Conservation (phyloP, 2,797 vertebrate genomes). For the Arrhamphus sclerolepis region DNA sequence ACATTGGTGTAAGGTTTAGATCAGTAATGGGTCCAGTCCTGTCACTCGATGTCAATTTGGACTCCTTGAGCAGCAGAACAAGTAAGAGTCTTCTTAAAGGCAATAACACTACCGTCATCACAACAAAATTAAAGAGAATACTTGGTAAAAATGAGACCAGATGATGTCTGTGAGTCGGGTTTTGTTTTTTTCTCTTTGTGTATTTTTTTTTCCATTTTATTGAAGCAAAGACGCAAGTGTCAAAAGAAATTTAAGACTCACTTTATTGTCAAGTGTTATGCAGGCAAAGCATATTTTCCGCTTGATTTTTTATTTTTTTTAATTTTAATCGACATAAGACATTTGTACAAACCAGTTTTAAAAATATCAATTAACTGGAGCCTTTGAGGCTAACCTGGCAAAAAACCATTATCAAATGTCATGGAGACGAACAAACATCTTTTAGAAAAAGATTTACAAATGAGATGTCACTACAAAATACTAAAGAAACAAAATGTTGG, state of each 20-base stretch:
- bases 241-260: conserved; percentile 79
- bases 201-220: not conserved
- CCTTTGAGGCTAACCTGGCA: conserved; percentile 96
- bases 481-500: conserved; percentile 78
- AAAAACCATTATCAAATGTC: conserved; percentile 93
- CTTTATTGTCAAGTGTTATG: conserved; percentile 98
- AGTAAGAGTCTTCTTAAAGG: no score
- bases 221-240: conserved; percentile 17
- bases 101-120: no score
- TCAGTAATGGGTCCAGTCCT: no score
- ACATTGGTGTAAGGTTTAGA: no score
- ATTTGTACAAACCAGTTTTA: conserved; percentile 98
- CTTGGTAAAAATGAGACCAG: not conserved
- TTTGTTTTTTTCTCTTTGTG: not conserved
- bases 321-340: conserved; percentile 92
- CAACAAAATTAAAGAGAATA: no score
- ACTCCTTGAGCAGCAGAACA: no score
- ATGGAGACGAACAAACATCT: conserved; percentile 89
- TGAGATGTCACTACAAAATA: conserved; percentile 99
- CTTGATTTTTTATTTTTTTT: conserved; percentile 58
- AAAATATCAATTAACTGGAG: conserved; percentile 96
- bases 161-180: not conserved
- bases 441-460: conserved; percentile 98
- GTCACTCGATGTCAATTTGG: no score
- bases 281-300: conserved; percentile 92